Evolutionary conservation across 2,113 vertebrate species (phyloP).

Genomic region (Anthoscopus minutus): DNA sequence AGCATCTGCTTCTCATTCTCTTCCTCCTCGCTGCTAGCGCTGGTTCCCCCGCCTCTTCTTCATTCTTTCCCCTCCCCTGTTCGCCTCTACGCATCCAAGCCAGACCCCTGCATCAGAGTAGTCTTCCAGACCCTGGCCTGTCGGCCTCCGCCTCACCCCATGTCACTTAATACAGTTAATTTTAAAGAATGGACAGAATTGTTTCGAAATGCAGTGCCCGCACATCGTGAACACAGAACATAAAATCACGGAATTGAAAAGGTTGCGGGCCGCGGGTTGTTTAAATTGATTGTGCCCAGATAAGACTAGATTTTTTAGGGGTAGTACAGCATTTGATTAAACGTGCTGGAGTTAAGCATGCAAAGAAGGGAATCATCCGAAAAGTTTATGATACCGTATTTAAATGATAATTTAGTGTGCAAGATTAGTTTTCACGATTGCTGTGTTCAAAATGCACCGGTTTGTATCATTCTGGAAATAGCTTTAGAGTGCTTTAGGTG

Average conservation of each 20-base stretch:
- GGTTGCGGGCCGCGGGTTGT: background rate
- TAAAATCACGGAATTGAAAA: background rate
- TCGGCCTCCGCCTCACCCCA: fast-evolving
- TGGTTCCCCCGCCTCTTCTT: background rate
- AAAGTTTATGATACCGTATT: background rate
- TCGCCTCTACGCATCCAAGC: background rate
- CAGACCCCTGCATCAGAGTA: background rate
- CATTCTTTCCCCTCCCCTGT: too few species aligned
- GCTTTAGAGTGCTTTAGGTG: background rate
- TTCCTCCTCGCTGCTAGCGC: background rate
- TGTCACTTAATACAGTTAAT: background rate
- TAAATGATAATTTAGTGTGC: background rate
- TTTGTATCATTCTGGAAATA: background rate
- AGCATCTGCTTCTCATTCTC: background rate
- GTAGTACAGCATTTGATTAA: background rate
- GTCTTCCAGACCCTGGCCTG: background rate
- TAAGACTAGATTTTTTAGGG: background rate
- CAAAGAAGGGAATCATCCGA: background rate
- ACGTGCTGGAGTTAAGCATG: background rate
- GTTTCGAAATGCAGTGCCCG: background rate
- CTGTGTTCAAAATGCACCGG: background rate
- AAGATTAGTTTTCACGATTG: background rate
- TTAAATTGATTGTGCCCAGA: background rate
- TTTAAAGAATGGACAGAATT: background rate
- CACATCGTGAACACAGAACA: fast-evolving